Base-by-base conservation (phyloP, 2,888 invertebrate genomes). In the Camptogramma bilineatum region DNA sequence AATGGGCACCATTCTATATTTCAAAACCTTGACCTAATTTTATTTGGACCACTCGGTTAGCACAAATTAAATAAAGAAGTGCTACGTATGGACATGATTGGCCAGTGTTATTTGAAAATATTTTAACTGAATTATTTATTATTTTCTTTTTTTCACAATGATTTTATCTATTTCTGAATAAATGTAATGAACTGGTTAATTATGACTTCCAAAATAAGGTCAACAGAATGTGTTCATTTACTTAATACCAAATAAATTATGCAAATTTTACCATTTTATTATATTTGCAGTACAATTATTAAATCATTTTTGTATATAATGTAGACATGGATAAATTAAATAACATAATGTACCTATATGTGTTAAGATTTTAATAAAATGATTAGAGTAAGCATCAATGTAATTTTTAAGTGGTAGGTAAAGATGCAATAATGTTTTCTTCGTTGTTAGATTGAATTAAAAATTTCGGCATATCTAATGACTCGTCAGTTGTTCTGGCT, bases 201-300 rank as follows among this genome's bases (percentile, higher is more conserved):
- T 58, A 68, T 76, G 73, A 42, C 10, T 67, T 51, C 66, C 63
- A 67, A n/a, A 61, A 68, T 65, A 69, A 58, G 73, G 77, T 83
- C 88, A 90, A 90, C 90, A 87, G 88, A 88, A 88, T 91, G 90
- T 90, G 90, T 91, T 91, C 90, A 89, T 78, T 82, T n/a, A n/a
- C n/a, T 28, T 28, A 78, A 84, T 86, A 90, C 90, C 90, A 91
- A 91, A 91, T 54, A 44, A 82, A 78, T 44, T 80, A 77, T 84
- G 85, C 84, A 84, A 84, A 72, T 77, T 80, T 75, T 81, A 81
- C 77, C 74, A 75, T 77, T 80, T 81, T 78, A 73, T 75, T 79
- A 76, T 76, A 77, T 74, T 76, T 77, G 68, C 78, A 78, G 76
- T 78, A 75, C 75, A 79, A 77, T 80, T 63, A 74, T 76, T 51